Conservation (phyloP, 1,140 invertebrate genomes). For the Globodera ellingtonae region DNA sequence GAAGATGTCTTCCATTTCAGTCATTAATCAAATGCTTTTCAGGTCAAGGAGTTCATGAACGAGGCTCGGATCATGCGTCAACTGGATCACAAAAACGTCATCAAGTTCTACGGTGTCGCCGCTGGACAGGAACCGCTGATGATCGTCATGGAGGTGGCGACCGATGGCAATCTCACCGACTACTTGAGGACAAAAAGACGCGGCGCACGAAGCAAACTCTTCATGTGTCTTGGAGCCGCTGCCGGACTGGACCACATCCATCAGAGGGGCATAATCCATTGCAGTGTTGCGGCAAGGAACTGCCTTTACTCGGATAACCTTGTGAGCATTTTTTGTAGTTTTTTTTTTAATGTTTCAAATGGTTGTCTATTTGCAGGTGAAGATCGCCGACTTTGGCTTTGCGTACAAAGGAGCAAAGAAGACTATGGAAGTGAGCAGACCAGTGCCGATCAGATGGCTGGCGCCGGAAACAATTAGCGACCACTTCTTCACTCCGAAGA, state of each 20-base stretch:
- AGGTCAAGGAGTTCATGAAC: constrained; percentile 45
- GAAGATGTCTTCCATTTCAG: neutral
- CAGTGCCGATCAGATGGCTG: constrained; percentile 42
- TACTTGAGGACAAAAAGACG: constrained; percentile 17
- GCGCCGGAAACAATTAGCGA: constrained; percentile 36
- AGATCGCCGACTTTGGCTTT: constrained; percentile 44
- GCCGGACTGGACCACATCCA: constrained; percentile 41
- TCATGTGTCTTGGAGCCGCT: constrained; percentile 36
- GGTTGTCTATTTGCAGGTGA: constrained; percentile 26
- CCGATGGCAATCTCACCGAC: constrained; percentile 23
- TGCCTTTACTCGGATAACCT: constrained; percentile 29
- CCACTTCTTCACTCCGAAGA: constrained; percentile 38
- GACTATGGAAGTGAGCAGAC: constrained; percentile 9
- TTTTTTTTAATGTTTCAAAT: neutral
- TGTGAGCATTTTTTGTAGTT: neutral
- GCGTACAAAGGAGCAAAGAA: constrained; percentile 27
- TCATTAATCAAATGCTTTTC: constrained; percentile 3
- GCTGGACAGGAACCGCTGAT: constrained; percentile 41
- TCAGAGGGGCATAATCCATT: constrained; percentile 23
- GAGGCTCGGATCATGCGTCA: constrained; percentile 48
- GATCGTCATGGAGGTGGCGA: constrained; percentile 44
- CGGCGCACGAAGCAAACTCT: constrained; percentile 16
- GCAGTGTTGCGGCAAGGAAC: constrained; percentile 40
- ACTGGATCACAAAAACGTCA: constrained; percentile 40
- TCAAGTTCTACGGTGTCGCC: constrained; percentile 48